Percentiles rank a stretch among this genome's conserved stretches.
These are phyloP conservation scores for Nerophis ophidion DNA, from an alignment of 2,113 vertebrate species.

Conservation along the genomic window DNA sequence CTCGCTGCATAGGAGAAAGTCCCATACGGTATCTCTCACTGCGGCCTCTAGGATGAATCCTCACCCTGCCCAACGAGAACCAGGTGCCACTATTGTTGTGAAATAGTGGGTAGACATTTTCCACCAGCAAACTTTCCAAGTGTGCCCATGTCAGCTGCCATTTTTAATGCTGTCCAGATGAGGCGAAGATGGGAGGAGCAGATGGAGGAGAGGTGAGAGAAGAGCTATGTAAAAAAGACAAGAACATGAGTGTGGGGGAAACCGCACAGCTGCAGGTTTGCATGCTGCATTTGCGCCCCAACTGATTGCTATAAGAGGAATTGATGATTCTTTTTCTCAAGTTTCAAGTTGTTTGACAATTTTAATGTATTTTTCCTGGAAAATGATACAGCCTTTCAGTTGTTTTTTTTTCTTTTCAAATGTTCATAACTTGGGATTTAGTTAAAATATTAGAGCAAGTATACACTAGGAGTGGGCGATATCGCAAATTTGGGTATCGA, in stretches of 20 bases:
- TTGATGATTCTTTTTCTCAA: too few relatives aligned
- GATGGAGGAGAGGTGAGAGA: constrained; percentile 10
- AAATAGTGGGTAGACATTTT: constrained; percentile 50
- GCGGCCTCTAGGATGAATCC: constrained; percentile 17
- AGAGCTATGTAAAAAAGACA: constrained; percentile 31
- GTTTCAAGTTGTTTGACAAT: too few relatives aligned
- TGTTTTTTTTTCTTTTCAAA: too few relatives aligned
- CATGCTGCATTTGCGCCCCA: background rate
- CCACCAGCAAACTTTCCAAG: constrained; percentile 62
- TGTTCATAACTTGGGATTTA: too few relatives aligned
- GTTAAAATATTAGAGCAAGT: too few relatives aligned
- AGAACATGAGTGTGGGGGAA: constrained; percentile 41
- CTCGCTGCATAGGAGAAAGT: constrained; percentile 22
- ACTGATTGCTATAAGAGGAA: background rate
- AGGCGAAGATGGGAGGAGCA: constrained; percentile 31
- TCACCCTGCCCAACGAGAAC: constrained; percentile 11
- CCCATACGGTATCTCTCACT: constrained; percentile 11
- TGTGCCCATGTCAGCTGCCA: constrained; percentile 50
- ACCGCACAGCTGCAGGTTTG: constrained; percentile 51
- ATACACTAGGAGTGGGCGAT: too few relatives aligned
- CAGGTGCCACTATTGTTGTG: constrained; percentile 56
- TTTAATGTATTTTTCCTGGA: too few relatives aligned
- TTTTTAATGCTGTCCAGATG: constrained; percentile 70
- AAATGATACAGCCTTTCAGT: too few relatives aligned
- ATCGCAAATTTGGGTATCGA: too few relatives aligned